Conservation (phyloP, 2,888 invertebrate genomes). For the Athrips mouffetella region DNA sequence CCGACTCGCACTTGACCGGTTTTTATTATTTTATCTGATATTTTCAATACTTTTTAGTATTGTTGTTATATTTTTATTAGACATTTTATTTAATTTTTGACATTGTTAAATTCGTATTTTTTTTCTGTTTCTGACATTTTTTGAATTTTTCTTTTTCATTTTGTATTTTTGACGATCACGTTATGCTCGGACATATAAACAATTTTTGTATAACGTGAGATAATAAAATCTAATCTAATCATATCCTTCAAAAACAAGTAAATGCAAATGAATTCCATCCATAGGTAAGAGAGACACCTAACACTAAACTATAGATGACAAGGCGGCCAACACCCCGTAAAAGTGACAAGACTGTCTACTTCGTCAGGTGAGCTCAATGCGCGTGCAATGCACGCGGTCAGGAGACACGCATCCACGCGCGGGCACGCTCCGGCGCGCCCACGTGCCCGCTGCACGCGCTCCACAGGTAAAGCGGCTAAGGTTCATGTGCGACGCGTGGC, state of each 20-base stretch:
- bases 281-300: background rate
- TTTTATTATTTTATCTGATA: too few relatives aligned
- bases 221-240: too few relatives aligned
- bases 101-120: too few relatives aligned
- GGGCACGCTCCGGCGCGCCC: slow-evolving; percentile 46
- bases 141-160: too few relatives aligned
- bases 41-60: too few relatives aligned
- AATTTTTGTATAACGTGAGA: too few relatives aligned
- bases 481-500: slow-evolving; percentile 42
- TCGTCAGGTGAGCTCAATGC: slow-evolving; percentile 39
- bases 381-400: slow-evolving; percentile 30
- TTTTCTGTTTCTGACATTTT: too few relatives aligned
- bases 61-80: too few relatives aligned
- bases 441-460: slow-evolving; percentile 49
- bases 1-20: too few relatives aligned
- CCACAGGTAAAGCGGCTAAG: slow-evolving; percentile 35
- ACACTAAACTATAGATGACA: background rate
- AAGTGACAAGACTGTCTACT: slow-evolving; percentile 40
- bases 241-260: background rate
- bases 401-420: slow-evolving; percentile 56
- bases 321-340: background rate
- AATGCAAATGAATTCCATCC: background rate
- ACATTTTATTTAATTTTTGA: too few relatives aligned
- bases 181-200: too few relatives aligned
- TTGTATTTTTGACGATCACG: too few relatives aligned